A percentile compares a stretch with the other conserved stretches of the same genome.
Conservation (phyloP, 2,797 vertebrate species). For the Dryobates pubescens region DNA sequence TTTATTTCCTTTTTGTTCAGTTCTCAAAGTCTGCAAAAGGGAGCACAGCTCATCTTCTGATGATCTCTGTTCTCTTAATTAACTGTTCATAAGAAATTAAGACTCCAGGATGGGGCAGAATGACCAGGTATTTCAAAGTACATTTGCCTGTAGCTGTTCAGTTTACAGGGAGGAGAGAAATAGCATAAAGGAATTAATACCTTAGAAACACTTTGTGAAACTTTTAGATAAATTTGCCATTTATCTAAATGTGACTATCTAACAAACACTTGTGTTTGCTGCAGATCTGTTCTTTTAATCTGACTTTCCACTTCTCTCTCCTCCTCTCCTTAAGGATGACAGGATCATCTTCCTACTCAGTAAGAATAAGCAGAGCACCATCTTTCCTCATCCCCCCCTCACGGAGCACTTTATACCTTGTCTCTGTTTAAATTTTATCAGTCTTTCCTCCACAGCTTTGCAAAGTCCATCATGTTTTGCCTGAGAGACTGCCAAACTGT, state of each 20-base stretch:
- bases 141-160: not conserved
- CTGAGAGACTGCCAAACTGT: not conserved
- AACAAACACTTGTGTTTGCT: not conserved
- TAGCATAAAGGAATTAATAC: not conserved
- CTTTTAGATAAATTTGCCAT: not conserved
- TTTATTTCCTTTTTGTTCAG: not conserved
- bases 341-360: constrained; percentile 27
- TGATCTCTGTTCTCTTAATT: not conserved
- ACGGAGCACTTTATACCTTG: not conserved
- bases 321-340: not conserved
- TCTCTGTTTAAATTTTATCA: not conserved
- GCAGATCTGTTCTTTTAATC: not conserved
- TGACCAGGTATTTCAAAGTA: not conserved
- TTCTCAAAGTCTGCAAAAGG: constrained; percentile 8
- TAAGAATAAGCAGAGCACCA: not conserved
- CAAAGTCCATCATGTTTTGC: not conserved
- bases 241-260: not conserved
- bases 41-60: not conserved
- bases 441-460: constrained; percentile 1
- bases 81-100: not conserved
- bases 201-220: not conserved
- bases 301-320: not conserved
- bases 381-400: not conserved
- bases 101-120: not conserved
- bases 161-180: not conserved